These are phyloP conservation scores for Cheilinus undulatus DNA, from an alignment of 2,113 vertebrate genomes.

Conservation along the genomic window DNA sequence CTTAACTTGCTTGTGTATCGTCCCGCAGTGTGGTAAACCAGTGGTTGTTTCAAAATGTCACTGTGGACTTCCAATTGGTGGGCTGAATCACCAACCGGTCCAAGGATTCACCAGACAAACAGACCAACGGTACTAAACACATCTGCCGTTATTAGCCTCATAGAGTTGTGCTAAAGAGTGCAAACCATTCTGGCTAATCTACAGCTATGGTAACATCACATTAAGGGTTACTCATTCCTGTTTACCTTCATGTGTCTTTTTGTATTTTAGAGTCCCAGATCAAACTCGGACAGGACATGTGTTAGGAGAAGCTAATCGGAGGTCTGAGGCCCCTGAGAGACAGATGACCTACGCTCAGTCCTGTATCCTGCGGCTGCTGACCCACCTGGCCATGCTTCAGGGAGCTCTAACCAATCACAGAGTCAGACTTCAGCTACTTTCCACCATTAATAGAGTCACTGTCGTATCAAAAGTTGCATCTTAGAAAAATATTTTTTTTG, in stretches of 20 bases:
- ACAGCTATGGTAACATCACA: no score
- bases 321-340: conserved; percentile 79
- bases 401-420: conserved; percentile 50
- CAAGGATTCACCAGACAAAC: conserved; percentile 33
- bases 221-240: no score
- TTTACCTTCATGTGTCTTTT: no score
- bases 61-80: conserved; percentile 74
- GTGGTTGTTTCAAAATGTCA: not conserved
- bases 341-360: conserved; percentile 66
- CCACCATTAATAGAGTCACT: not conserved
- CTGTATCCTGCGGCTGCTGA: conserved; percentile 74
- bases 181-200: no score
- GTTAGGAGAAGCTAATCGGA: conserved; percentile 53
- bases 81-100: not conserved
- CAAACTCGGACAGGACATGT: conserved; percentile 75
- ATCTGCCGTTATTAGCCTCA: no score
- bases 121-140: not conserved
- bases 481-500: not conserved
- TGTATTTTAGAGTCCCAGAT: conserved; percentile 26
- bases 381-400: conserved; percentile 81
- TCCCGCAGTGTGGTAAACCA: conserved; percentile 76
- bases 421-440: conserved; percentile 49
- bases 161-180: no score
- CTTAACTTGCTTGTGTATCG: not conserved
- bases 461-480: rapidly evolving